Conservation (phyloP, 1,140 invertebrate species). For the Tetramorium parvispinum region DNA sequence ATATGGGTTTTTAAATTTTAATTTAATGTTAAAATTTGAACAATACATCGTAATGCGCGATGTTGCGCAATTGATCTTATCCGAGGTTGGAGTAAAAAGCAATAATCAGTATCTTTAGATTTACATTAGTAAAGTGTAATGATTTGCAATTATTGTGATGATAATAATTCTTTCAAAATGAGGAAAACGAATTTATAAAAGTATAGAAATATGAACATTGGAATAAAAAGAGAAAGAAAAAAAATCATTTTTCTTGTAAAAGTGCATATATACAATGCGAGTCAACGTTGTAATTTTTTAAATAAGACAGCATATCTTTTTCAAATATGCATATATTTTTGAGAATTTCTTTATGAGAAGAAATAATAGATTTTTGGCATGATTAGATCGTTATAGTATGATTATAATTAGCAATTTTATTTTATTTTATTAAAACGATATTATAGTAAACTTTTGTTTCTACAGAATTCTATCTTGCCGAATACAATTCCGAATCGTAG, state of each 20-base stretch:
- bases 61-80: not conserved
- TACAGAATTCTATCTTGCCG: not conserved
- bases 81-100: not conserved
- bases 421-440: slow-evolving; percentile 39
- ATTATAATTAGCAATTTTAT: slow-evolving; percentile 14
- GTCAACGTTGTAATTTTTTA: not conserved
- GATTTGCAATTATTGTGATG: not conserved
- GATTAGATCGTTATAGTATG: not conserved
- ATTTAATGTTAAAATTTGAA: not conserved
- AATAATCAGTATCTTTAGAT: not conserved
- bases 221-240: not conserved
- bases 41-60: not conserved
- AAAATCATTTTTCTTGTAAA: not conserved
- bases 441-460: slow-evolving; percentile 16
- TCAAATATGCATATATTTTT: not conserved
- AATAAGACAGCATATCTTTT: not conserved
- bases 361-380: not conserved
- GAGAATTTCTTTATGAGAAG: not conserved
- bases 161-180: not conserved
- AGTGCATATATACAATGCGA: not conserved
- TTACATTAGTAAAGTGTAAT: not conserved
- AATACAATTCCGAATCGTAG: not conserved
- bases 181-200: not conserved
- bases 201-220: not conserved
- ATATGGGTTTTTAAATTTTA: not conserved